A percentile compares a stretch with the other conserved stretches of the same genome.
phyloP scores from a whole-genome alignment of 2,888 invertebrate species.

The Volucella bombylans region DNA sequence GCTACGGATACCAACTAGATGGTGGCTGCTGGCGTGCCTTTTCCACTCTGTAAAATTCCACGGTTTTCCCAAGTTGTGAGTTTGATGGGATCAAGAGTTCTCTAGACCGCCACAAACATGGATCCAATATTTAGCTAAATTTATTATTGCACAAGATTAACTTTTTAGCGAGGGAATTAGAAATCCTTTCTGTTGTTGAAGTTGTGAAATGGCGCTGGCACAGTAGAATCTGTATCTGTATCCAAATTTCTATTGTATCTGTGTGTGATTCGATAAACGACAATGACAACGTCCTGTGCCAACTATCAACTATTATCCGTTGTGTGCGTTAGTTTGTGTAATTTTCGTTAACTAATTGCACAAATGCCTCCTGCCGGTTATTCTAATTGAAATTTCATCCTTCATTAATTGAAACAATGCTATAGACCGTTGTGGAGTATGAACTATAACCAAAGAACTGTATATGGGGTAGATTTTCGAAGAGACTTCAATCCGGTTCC shows the following conservation, averaged over 20 bases:
- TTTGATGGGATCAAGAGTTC: conserved; percentile 66
- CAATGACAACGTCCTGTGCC: not conserved
- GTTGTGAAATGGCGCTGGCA: not conserved
- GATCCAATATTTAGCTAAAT: conserved; percentile 56
- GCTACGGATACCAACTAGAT: no score
- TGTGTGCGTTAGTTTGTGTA: conserved; percentile 38
- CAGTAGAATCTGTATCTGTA: no score
- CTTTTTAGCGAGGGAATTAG: conserved; percentile 19
- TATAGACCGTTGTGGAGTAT: not conserved
- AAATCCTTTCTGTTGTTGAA: not conserved
- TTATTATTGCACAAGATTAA: conserved; percentile 50
- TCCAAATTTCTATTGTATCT: no score
- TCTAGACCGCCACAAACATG: conserved; percentile 55
- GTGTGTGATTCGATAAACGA: not conserved
- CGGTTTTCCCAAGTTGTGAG: conserved; percentile 25
- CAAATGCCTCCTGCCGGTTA: conserved; percentile 56
- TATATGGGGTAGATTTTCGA: conserved; percentile 13
- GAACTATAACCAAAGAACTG: not conserved
- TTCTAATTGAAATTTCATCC: conserved; percentile 72
- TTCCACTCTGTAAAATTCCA: conserved; percentile 38
- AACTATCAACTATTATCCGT: not conserved
- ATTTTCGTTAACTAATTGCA: conserved; percentile 67
- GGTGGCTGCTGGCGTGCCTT: not conserved
- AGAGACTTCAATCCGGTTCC: conserved; percentile 31
- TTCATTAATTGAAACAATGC: conserved; percentile 64